Evolutionary conservation across 2,797 vertebrate genomes (phyloP), one percentile per base, ranked within the genome.

Genomic region (Dendrocincla fuliginosa): DNA sequence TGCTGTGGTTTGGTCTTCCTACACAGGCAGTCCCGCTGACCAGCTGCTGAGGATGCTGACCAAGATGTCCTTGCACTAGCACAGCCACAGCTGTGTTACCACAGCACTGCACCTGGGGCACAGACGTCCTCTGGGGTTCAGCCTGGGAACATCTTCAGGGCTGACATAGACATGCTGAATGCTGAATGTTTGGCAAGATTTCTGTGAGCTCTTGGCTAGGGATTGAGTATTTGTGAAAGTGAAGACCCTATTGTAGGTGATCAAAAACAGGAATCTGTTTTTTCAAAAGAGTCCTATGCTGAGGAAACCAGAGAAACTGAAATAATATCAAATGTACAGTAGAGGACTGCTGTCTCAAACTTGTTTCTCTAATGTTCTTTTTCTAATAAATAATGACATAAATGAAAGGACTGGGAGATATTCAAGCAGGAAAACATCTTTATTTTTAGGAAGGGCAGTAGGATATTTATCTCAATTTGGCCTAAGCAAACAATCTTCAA

Each of bases 401-500:
- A 88, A 94, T 64, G 19, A 95, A 93, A 79, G 44, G 61, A 90
- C 39, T 78, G 44, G 28, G 75, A 94, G 35, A 91, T 55, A 77
- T 19, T 86, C 50, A 88, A 91, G 32, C 44, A 86, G 42, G 50
- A 94, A 94, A 88, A 79, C 5, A 30, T 91, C 64, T 91, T 84
- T 96, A 87, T 95, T 96, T 97, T 94, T 94, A 90, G 89, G 86
- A 68, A 96, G 80, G 67, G 78, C 71, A 91, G 24, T 65, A 73
- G 37, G 35, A 63, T 89, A 68, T 96, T 95, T 95, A 93, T 91
- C 90, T 95, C 53, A 77, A 82, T 44, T 25, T 79, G 60, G 27
- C 84, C 65, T 90, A 86, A 91, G 73, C 59, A 96, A 94, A 87
- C 49, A 94, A 42, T 84, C 79, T 96, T 82, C 87, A 95, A 93